Evolutionary conservation across 1,140 invertebrate genomes (phyloP), one percentile per base, ranked within the genome.

Genomic region (Vollenhovia emeryi): DNA sequence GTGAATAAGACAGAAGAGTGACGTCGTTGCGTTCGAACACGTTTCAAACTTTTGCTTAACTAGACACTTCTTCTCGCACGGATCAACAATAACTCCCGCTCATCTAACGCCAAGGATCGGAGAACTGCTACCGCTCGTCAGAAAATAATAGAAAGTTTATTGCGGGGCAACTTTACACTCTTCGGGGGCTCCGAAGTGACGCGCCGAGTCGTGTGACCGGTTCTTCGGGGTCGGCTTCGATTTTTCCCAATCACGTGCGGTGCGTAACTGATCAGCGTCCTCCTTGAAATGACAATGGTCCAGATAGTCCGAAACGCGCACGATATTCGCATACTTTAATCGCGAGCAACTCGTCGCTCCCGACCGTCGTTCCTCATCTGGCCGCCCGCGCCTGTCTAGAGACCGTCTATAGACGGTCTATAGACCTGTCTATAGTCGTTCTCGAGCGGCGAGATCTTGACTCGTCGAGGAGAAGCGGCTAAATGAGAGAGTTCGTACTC

Each of bases 371-470:
- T 82, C 18, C 5, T 30, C 21, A 55, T 48, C 55, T n/a, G 24
- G 18, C 36, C 62, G 18, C n/a, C 11, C 21, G 21, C 1, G 8
- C 8, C 6, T 2, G 30, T 30, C 43, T 18, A 75, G 55, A 76
- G 60, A 68, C 60, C 15, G 73, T 74, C 78, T 78, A 88, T 79
- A 84, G 87, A 83, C 64, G n/a, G 75, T 80, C 86, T 82, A 85
- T 88, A 88, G 50, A 86, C 62, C 76, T 74, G 84, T 86, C 73
- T 84, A 82, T 88, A 50, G 48, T 18, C 48, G 9, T 59, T 40
- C 55, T 18, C 78, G 71, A 60, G 48, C 48, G 11, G 13, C 36
- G 27, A 48, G 71, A 64, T 73, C 52, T 73, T 57, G 55, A 50
- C 71, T 59, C 50, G 30, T 52, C 33, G 52, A 59, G 13, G 57